These are phyloP conservation scores for Cebidichthys violaceus DNA, from an alignment of 2,113 vertebrate genomes.

Conservation along the genomic window DNA sequence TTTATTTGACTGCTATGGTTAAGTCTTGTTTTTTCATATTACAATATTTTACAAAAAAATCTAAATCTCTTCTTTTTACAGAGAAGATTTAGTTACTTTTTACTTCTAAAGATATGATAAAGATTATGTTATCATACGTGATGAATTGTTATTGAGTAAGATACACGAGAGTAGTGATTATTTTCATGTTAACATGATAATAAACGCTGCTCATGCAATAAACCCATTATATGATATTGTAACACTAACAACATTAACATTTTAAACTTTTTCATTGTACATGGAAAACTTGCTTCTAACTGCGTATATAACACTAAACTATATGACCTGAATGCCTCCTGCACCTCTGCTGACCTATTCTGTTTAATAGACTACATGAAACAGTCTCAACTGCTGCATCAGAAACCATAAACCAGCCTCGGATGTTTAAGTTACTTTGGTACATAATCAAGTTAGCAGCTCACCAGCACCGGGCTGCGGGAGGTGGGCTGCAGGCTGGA, in stretches of 20 bases:
- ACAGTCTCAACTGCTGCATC: not conserved
- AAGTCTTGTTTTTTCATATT: not conserved
- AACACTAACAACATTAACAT: not conserved
- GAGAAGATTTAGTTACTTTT: too few species aligned
- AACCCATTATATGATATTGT: not conserved
- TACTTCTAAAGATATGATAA: too few species aligned
- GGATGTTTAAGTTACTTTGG: too few species aligned
- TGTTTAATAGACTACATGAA: too few species aligned
- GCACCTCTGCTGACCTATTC: not conserved
- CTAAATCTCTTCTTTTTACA: not conserved
- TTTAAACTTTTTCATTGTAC: not conserved
- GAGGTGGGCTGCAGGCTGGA: slow-evolving; percentile 84
- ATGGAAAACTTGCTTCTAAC: too few species aligned
- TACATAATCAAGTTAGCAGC: not conserved
- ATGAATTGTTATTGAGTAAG: not conserved
- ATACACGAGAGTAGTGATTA: too few species aligned
- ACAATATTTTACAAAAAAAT: not conserved
- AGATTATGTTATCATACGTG: not conserved
- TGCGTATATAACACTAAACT: too few species aligned
- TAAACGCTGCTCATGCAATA: not conserved
- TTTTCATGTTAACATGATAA: not conserved
- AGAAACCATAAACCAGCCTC: not conserved
- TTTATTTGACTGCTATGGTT: not conserved
- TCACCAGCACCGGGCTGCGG: slow-evolving; percentile 89
- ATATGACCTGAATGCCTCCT: not conserved